Percentiles rank a stretch among this genome's conserved stretches.
Evolutionary conservation across 2,113 vertebrate species (phyloP).

Genomic region (Planiliza haematocheilus): DNA sequence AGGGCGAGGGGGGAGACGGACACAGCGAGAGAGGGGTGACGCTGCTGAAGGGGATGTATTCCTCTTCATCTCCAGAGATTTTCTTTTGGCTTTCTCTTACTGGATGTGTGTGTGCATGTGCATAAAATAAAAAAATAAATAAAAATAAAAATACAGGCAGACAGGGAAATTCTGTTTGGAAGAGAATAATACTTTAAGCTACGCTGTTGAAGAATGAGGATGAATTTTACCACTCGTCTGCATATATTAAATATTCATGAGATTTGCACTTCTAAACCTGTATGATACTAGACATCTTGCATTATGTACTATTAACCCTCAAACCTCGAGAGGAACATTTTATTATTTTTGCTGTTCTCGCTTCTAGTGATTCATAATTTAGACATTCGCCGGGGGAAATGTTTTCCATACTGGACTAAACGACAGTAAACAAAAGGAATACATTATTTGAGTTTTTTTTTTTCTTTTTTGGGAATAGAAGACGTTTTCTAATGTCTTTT

Average conservation of each 20-base stretch:
- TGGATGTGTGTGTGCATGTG: not conserved
- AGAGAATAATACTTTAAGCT: constrained; percentile 48
- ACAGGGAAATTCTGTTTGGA: constrained; percentile 39
- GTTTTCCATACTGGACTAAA: not conserved
- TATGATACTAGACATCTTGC: not conserved
- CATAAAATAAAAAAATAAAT: not conserved
- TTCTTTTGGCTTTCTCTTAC: constrained; percentile 19
- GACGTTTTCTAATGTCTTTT: too few relatives aligned
- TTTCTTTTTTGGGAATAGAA: too few relatives aligned
- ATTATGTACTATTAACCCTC: constrained; percentile 9
- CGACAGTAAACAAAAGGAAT: constrained; percentile 11
- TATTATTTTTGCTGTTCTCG: not conserved
- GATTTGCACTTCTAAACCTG: constrained; percentile 26
- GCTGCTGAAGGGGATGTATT: constrained; percentile 60
- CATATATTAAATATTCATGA: constrained; percentile 45
- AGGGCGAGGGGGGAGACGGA: constrained; percentile 46
- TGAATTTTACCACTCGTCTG: constrained; percentile 4
- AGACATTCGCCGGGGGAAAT: constrained; percentile 1
- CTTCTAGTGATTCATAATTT: constrained; percentile 20
- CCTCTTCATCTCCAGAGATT: constrained; percentile 69
- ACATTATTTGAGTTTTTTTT: too few relatives aligned
- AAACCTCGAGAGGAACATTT: not conserved
- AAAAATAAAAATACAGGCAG: constrained; percentile 1
- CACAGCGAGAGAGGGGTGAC: constrained; percentile 27
- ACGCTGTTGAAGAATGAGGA: constrained; percentile 8